Evolutionary conservation across 2,888 invertebrate species (phyloP).

Genomic region (Chirona hameri): DNA sequence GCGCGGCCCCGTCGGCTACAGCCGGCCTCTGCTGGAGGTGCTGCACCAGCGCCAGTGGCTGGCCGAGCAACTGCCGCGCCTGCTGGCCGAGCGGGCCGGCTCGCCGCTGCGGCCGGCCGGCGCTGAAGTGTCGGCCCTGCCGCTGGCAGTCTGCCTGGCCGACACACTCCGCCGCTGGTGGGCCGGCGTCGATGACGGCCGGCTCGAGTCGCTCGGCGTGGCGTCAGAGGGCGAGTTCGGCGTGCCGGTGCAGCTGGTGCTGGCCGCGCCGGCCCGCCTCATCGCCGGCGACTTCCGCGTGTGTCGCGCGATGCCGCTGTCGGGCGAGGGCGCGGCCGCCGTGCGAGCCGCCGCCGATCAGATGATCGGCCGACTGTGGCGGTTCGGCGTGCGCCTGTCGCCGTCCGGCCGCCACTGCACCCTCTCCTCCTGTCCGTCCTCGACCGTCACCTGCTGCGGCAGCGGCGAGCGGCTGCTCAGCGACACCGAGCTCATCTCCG

Average conservation of each 20-base stretch:
- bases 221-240: not conserved
- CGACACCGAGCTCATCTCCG: not conserved
- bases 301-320: not conserved
- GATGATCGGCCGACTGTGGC: not conserved
- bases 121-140: constrained; percentile 4
- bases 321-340: not conserved
- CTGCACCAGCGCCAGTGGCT: not conserved
- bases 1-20: constrained; percentile 7
- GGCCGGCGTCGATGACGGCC: not conserved
- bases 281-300: not conserved
- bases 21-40: not conserved
- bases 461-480: not conserved
- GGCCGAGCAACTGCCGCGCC: not conserved
- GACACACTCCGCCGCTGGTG: constrained; percentile 13
- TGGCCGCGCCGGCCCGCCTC: constrained; percentile 6
- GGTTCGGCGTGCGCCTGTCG: not conserved
- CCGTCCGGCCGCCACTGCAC: not conserved
- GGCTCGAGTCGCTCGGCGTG: not conserved
- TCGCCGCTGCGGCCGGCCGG: not conserved
- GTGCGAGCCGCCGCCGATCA: constrained; percentile 22
- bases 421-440: not conserved
- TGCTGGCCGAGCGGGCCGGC: not conserved
- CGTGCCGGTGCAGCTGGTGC: constrained; percentile 10
- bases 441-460: not conserved
- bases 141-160: not conserved